A percentile compares a stretch with the other conserved stretches of the same genome.
phyloP scores from a whole-genome alignment of 2,888 invertebrate genomes.

The Drosophila conformis region DNA sequence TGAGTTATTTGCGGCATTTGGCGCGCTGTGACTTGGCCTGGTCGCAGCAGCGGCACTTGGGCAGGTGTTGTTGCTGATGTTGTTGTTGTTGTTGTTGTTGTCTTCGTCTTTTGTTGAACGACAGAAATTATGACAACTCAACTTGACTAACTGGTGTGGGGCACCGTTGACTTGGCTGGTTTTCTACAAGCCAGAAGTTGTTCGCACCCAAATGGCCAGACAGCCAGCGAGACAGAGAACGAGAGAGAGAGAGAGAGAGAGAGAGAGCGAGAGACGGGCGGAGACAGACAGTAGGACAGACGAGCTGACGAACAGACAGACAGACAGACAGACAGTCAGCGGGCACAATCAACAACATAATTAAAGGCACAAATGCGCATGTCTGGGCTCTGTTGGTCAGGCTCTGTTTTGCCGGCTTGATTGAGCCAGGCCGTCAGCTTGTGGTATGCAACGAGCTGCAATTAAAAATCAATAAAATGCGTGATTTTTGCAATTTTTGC shows the following conservation, averaged over 20 bases:
- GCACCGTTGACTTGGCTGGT: conserved; percentile 39
- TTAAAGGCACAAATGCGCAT: conserved; percentile 79
- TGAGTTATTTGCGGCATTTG: conserved; percentile 80
- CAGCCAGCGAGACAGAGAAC: conserved; percentile 22
- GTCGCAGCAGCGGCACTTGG: conserved; percentile 35
- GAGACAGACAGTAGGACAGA: conserved; percentile 7
- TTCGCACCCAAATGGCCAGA: conserved; percentile 72
- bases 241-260: conserved; percentile 19
- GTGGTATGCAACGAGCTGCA: conserved; percentile 81
- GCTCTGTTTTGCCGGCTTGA: conserved; percentile 26
- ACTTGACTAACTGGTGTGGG: conserved; percentile 77
- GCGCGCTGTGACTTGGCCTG: conserved; percentile 62
- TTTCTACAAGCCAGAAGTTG: conserved; percentile 65
- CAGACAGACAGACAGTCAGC: conserved; percentile 35
- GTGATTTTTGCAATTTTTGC: conserved; percentile 79
- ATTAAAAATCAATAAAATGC: conserved; percentile 82
- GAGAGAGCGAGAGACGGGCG: conserved; percentile 8
- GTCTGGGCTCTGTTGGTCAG: conserved; percentile 54
- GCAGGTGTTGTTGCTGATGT: conserved; percentile 55
- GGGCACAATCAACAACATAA: conserved; percentile 75
- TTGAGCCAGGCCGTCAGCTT: conserved; percentile 30
- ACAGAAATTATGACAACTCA: conserved; percentile 81
- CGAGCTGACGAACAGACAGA: conserved; percentile 15
- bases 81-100: conserved; percentile 45
- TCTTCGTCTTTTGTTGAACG: conserved; percentile 63